phyloP scores from a whole-genome alignment of 2,888 invertebrate species.

The Linnaemya vulpina region DNA sequence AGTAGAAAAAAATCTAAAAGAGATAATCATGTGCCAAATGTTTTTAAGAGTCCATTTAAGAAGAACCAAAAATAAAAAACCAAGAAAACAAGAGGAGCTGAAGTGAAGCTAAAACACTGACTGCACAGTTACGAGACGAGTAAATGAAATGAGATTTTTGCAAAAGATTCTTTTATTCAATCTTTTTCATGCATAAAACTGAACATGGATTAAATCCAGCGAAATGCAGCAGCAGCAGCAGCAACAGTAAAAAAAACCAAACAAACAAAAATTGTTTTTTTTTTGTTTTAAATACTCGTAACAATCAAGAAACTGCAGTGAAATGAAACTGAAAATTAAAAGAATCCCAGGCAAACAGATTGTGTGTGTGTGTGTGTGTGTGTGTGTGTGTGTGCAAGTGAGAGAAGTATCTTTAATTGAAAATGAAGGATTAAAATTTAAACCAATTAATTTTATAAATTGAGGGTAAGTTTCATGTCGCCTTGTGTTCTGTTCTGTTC shows the following conservation, averaged over 20 bases:
- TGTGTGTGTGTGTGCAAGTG: constrained; percentile 9
- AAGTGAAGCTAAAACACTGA: constrained; percentile 40
- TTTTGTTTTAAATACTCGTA: constrained; percentile 32
- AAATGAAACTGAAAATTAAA: constrained; percentile 34
- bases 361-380: constrained; percentile 4
- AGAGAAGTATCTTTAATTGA: constrained; percentile 64
- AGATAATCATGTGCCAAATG: constrained; percentile 72
- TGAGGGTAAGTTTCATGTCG: constrained; percentile 60
- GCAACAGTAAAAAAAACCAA: neutral
- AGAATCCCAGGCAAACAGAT: constrained; percentile 28
- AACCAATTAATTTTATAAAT: constrained; percentile 70
- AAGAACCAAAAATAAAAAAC: constrained; percentile 37
- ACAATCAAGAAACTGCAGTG: constrained; percentile 34
- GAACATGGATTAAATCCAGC: constrained; percentile 58
- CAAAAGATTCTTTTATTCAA: constrained; percentile 22
- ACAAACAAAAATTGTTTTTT: too few species aligned
- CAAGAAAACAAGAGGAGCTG: constrained; percentile 13
- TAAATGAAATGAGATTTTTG: constrained; percentile 44
- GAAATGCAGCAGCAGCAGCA: constrained; percentile 3
- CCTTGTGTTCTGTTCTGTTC: neutral
- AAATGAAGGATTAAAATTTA: constrained; percentile 70
- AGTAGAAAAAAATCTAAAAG: constrained; percentile 41
- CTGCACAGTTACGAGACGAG: constrained; percentile 23
- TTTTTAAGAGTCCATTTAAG: constrained; percentile 70
- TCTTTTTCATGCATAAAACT: constrained; percentile 48